Base-by-base conservation (phyloP, 2,888 invertebrate species). In the Macaria liturata region DNA sequence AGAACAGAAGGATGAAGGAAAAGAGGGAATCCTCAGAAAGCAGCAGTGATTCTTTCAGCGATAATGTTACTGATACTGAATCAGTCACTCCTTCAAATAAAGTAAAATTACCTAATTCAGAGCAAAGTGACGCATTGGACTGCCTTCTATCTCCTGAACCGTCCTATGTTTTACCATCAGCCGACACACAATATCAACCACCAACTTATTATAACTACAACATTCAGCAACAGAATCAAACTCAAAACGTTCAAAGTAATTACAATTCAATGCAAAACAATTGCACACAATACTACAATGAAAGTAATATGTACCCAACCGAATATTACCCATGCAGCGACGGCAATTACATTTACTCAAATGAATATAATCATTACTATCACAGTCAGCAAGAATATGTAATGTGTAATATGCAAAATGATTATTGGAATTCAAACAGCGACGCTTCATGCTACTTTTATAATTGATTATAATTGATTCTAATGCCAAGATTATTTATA, bases 1-100 rank as follows among this genome's bases (percentile, higher is more conserved):
- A 97, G 75, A 97, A 96, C 74, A 90, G 96, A 32, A 88, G 96
- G 32, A 96, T 96, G 96, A 95, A 95, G 62, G 90, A 89, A 67
- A 95, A 95, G 73, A 94, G 93, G 69, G 93, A 93, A 65, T 81
- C 71, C 0, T 80, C 78, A 0, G 86, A 84, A 57, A 81, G 80
- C 3, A 78, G 59, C 39, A 54, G 78, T 56, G 83, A 85, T 53
- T 72, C 78, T 3, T 80, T 81, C 0, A 72, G 62, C 39, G 80
- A 81, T 56, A 67, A 61, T 4, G 50, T 54, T 9, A 49, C 56
- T 42, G 59, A 65, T 39, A 62, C 65, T 0, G 44, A 55, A 46
- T 57, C 71, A 32, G 20, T 20, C 20, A 52, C 65, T n/a, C 37
- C 56, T 47, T 34, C 54, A 9, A 37, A 37, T 37, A 37, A 6